Base-by-base conservation (phyloP, 2,888 invertebrate genomes). In the Phaonia tiefii region DNA sequence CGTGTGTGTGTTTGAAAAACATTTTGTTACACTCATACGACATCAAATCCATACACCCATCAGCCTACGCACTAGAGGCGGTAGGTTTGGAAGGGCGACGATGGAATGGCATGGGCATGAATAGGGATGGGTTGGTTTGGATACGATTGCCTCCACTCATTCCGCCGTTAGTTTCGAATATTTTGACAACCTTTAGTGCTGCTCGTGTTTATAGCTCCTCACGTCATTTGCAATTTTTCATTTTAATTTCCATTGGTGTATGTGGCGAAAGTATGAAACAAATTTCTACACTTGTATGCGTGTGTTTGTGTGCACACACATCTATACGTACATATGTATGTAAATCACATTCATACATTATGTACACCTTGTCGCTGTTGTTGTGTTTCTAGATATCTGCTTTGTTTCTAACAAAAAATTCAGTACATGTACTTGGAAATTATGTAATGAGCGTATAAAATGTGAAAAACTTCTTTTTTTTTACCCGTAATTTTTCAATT, bases 221-320 rank as follows among this genome's bases (percentile, higher is more conserved):
- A 86, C 86, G 86, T 89, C 87, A 86, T 88, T 89, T 87, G 87
- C 88, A 88, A 89, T 89, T 88, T 89, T 89, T 89, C 89, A 89
- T 89, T 89, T 89, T 89, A 89, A 89, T 89, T 89, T 89, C 87
- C 89, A 89, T 89, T 89, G 88, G 88, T 87, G 88, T 87, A 87
- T 87, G 74, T 74, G 58, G 73, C 73, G 22, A 54, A 25, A 22
- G 54, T 25, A 54, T 54, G 25, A n/a, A n/a, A 4, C 17, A 10
- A 10, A 7, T 11, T 51, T 22, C 7, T 20, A 51, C 8, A 51
- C 20, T 20, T 22, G 31, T 31, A 8, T 22, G 51, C n/a, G 4
- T 51, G 51, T 51, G 20, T 51, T 1, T 22, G 8, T 22, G n/a
- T 51, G 22, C 51, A 20, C 11, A 20, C 11, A 22, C 2, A 11